Base-by-base conservation (phyloP, 2,113 vertebrate genomes). In the Ictidomys tridecemlineatus region DNA sequence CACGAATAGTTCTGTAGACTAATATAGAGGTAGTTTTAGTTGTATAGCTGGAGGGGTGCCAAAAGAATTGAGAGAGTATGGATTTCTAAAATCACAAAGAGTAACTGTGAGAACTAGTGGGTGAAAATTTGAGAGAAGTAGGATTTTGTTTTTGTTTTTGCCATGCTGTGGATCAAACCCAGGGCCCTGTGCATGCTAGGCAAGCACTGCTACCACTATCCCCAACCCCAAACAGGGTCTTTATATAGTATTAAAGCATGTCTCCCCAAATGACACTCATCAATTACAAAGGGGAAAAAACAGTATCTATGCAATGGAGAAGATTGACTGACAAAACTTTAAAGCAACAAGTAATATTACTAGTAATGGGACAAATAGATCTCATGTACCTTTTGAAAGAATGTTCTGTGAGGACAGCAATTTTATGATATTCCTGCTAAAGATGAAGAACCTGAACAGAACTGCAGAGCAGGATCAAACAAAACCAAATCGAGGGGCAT, bases 31-130 rank as follows among this genome's bases (percentile, higher is more conserved):
- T 83, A 56, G 85, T 83, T 90, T 87, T 93, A 63, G 32, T 67
- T 82, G 13, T 51, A 30, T 5, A 73, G 56, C 34, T 45, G 39
- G 93, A 88, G 37, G 28, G 30, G 39, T 58, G 11, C 18, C 67
- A 82, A 80, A 63, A 65, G 17, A 58, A 70, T 58, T 70, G 84
- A 74, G 56, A 85, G n/a, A 83, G 65, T 63, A 67, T 0, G 74
- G 28, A 78, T 93, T 83, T 83, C 61, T 91, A 89, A 95, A 94
- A 89, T 20, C 87, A 93, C 13, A 51, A 80, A 74, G 77, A 61
- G 34, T 32, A 89, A 56, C 69, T 72, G 39, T 17, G 65, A 32
- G 67, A 80, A 74, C 9, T 18, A 58, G 80, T 72, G 48, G 37
- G 37, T 79, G 26, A 74, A 89, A 82, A 53, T 72, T 32, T 58